Conservation (phyloP, 2,888 invertebrate species). For the Ormyrus nitidulus region DNA sequence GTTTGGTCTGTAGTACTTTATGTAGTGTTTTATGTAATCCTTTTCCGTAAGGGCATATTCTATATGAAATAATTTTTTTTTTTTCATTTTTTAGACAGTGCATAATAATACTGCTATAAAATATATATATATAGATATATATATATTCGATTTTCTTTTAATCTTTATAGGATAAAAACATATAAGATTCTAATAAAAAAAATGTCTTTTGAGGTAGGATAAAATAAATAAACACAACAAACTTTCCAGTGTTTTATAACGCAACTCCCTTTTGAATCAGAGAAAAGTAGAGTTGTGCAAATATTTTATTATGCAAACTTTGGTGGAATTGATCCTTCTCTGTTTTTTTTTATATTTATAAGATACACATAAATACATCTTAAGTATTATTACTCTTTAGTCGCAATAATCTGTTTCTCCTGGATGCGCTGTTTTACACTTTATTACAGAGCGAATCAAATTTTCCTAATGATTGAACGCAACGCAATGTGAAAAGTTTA, state of each 20-base stretch:
- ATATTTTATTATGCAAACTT: conserved; percentile 53
- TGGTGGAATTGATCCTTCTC: conserved; percentile 34
- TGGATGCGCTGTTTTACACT: conserved; percentile 45
- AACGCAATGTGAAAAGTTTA: conserved; percentile 31
- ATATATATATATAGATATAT: too few relatives aligned
- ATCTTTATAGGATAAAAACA: too few relatives aligned
- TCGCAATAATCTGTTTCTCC: conserved; percentile 25
- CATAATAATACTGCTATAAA: too few relatives aligned
- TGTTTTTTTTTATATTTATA: conserved; percentile 45
- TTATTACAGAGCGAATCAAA: conserved; percentile 53
- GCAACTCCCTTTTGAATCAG: conserved; percentile 28
- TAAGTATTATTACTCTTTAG: conserved; percentile 32
- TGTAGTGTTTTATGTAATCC: too few relatives aligned
- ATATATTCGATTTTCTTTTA: too few relatives aligned
- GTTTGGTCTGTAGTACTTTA: too few relatives aligned
- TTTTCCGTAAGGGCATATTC: too few relatives aligned
- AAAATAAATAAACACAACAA: neutral
- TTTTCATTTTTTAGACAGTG: too few relatives aligned
- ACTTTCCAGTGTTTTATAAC: conserved; percentile 15
- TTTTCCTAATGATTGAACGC: conserved; percentile 33
- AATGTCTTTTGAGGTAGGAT: too few relatives aligned
- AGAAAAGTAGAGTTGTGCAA: conserved; percentile 37
- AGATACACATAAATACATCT: conserved; percentile 50
- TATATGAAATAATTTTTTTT: too few relatives aligned
- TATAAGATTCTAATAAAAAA: too few relatives aligned